These are phyloP conservation scores for Pseudorasbora parva DNA, from an alignment of 2,113 vertebrate genomes.

Conservation along the genomic window DNA sequence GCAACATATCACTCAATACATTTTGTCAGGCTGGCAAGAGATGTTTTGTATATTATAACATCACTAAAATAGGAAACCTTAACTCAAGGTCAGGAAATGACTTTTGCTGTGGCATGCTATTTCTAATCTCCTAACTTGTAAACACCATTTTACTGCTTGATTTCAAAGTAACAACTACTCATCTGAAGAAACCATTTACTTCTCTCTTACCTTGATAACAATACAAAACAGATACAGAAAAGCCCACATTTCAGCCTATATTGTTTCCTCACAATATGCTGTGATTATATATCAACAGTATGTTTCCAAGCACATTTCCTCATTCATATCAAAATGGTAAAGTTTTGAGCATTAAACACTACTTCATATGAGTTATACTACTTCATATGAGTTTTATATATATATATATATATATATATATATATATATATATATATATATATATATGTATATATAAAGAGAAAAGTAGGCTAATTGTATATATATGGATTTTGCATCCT, in stretches of 20 bases:
- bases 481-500: no score
- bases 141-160: neutral
- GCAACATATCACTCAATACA: neutral
- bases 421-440: no score
- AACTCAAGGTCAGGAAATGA: neutral
- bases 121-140: neutral
- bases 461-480: neutral
- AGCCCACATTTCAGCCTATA: no score
- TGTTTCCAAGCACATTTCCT: neutral
- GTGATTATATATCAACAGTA: neutral
- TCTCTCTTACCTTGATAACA: neutral
- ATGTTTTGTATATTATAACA: neutral
- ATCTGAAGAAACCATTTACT: neutral
- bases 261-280: neutral
- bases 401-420: no score
- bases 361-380: no score
- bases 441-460: neutral
- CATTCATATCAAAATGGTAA: neutral
- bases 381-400: no score
- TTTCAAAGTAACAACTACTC: neutral
- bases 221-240: neutral
- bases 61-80: neutral
- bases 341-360: neutral
- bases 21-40: neutral
- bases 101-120: neutral